Percentiles rank a stretch among this genome's conserved stretches.
Evolutionary conservation across 1,140 invertebrate species (phyloP).

Genomic region (Eupeodes corollae): DNA sequence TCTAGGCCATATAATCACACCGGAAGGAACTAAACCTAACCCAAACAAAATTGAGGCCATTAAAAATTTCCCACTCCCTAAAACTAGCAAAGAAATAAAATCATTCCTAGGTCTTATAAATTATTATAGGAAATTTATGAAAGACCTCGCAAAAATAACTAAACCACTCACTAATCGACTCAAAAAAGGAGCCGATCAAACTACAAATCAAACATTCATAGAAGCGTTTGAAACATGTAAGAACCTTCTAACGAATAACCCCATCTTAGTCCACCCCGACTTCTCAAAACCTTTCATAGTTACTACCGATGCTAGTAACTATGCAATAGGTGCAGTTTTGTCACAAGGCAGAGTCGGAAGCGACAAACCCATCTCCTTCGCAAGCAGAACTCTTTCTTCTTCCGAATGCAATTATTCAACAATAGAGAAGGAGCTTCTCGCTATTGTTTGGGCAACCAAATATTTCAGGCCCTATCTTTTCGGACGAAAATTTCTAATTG

Average conservation of each 20-base stretch:
- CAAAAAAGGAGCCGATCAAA: not conserved
- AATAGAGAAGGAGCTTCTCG: slow-evolving; percentile 30
- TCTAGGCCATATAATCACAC: slow-evolving; percentile 27
- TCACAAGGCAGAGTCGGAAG: slow-evolving; percentile 16
- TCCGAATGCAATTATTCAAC: slow-evolving; percentile 31
- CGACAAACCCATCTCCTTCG: slow-evolving; percentile 31
- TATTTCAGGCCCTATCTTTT: slow-evolving; percentile 36
- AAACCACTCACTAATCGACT: not conserved
- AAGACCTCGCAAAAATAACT: slow-evolving; percentile 11
- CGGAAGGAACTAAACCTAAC: slow-evolving; percentile 18
- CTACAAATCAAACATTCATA: slow-evolving; percentile 10
- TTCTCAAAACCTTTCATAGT: slow-evolving; percentile 23
- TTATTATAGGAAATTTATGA: slow-evolving; percentile 20
- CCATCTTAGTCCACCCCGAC: slow-evolving; percentile 29
- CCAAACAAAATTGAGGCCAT: slow-evolving; percentile 12
- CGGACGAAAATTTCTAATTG: slow-evolving; percentile 19
- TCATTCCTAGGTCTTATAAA: slow-evolving; percentile 10
- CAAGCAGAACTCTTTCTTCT: slow-evolving; percentile 31
- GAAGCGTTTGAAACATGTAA: slow-evolving; percentile 16
- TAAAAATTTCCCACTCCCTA: slow-evolving; percentile 12
- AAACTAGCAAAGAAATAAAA: slow-evolving; percentile 11
- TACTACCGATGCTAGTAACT: slow-evolving; percentile 18
- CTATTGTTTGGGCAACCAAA: slow-evolving; percentile 33
- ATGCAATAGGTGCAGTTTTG: slow-evolving; percentile 16
- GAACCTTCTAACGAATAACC: slow-evolving; percentile 14